These are phyloP conservation scores for Drosophila melanica DNA, from an alignment of 1,140 invertebrate genomes.

Conservation along the genomic window DNA sequence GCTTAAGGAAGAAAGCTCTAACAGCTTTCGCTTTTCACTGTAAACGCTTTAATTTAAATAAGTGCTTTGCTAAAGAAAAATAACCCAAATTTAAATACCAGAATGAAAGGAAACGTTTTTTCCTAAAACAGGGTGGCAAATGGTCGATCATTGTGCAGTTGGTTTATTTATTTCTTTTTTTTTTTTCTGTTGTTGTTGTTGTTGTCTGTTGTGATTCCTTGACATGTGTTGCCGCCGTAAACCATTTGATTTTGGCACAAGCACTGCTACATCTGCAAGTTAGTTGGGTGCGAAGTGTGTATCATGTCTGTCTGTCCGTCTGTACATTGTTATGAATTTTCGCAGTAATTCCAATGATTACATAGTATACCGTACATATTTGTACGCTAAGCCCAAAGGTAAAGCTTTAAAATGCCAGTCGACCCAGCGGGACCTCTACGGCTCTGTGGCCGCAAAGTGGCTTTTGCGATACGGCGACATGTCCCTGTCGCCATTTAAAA, in stretches of 20 bases:
- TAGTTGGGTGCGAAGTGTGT: conserved; percentile 21
- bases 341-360: conserved; percentile 52
- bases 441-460: conserved; percentile 36
- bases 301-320: conserved; percentile 26
- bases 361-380: conserved; percentile 42
- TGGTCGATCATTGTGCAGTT: conserved; percentile 2
- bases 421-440: conserved; percentile 15
- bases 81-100: too few relatives aligned
- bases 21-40: not conserved
- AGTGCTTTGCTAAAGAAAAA: not conserved
- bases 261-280: conserved; percentile 10
- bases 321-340: conserved; percentile 65
- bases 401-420: conserved; percentile 50
- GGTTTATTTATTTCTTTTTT: conserved; percentile 8
- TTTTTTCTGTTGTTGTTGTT: too few relatives aligned
- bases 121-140: conserved; percentile 6
- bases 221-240: conserved; percentile 72
- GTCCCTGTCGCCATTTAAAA: conserved; percentile 31
- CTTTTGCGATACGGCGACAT: conserved; percentile 36
- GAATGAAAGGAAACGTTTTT: too few relatives aligned
- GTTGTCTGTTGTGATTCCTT: conserved; percentile 45
- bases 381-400: conserved; percentile 34
- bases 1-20: not conserved
- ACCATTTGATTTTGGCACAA: conserved; percentile 66
- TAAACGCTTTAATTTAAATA: conserved; percentile 1